These are phyloP conservation scores for Hirundichthys speculiger DNA, from an alignment of 2,113 vertebrate genomes.

Conservation along the genomic window DNA sequence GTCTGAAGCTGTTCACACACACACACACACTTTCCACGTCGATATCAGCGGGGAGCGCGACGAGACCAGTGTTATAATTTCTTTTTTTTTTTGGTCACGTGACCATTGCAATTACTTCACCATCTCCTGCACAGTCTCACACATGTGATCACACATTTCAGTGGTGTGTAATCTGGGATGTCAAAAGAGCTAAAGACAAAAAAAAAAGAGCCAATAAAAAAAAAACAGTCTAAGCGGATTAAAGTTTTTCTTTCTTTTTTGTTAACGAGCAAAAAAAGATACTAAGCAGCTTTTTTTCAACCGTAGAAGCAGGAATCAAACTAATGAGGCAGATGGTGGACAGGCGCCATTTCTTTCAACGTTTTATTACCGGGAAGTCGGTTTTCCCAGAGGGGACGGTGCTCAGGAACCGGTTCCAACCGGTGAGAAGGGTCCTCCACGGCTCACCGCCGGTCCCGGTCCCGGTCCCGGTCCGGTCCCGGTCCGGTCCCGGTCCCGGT, in stretches of 20 bases:
- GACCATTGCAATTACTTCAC: too few species aligned
- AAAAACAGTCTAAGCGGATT: not conserved
- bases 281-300: constrained; percentile 7
- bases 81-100: too few species aligned
- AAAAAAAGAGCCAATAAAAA: not conserved
- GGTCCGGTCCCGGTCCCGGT: too few species aligned
- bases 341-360: not conserved
- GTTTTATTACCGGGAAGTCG: constrained; percentile 10
- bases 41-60: too few species aligned
- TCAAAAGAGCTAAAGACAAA: not conserved
- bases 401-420: not conserved
- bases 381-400: not conserved
- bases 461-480: too few species aligned
- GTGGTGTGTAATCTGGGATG: too few species aligned
- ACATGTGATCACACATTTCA: too few species aligned
- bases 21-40: too few species aligned
- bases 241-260: not conserved
- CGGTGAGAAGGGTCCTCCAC: constrained; percentile 2
- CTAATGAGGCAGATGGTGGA: constrained; percentile 31
- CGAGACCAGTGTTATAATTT: too few species aligned
- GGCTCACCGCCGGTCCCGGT: not conserved
- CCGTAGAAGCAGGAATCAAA: not conserved
- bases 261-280: constrained; percentile 4
- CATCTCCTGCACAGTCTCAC: too few species aligned
- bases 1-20: not conserved